Evolutionary conservation across 1,140 invertebrate species (phyloP), one percentile per base, ranked within the genome.

Genomic region (Caenorhabditis remanei): DNA sequence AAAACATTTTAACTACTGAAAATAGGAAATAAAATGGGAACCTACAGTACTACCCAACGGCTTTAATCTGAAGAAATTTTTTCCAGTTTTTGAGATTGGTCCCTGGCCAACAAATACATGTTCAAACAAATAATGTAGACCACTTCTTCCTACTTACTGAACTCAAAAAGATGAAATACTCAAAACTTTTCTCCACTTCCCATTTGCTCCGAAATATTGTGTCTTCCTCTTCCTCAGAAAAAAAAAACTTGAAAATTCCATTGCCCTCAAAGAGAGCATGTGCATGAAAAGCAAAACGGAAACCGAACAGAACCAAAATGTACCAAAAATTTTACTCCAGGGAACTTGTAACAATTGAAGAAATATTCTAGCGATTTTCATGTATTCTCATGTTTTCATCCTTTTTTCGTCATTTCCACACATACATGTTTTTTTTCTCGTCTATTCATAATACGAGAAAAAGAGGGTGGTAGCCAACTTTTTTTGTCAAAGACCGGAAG

Each of bases 271-370:
- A 50, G 9, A 50, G 71, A 46, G 65, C 65, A 41, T 13, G 46
- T 32, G 46, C n/a, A 11, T 32, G 9, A 40, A 65, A 71, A 71
- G 11, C 67, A 46, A n/a, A 41, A 40, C 32, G n/a, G 40, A 41
- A 65, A 65, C 63, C 63, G 40, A 65, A 65, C 40, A 65, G 65
- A 43, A n/a, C 41, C 32, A 43, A 71, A 71, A 71, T 71, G 41
- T 14, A 50, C 71, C 43, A 24, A 79, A 79, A n/a, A 79, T 50
- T 79, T 79, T 79, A 71, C 65, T 71, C 65, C 65, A 71, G 65
- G 65, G 65, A 43, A 63, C 61, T 63, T 63, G 40, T 19, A 32
- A 24, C 14, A 19, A 16, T 16, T 61, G 56, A 11, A 32, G 13
- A 58, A 19, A 58, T 19, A 5, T 71, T 46, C 19, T 46, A 46